Conservation (phyloP, 2,888 invertebrate species). For the Elegia similella region DNA sequence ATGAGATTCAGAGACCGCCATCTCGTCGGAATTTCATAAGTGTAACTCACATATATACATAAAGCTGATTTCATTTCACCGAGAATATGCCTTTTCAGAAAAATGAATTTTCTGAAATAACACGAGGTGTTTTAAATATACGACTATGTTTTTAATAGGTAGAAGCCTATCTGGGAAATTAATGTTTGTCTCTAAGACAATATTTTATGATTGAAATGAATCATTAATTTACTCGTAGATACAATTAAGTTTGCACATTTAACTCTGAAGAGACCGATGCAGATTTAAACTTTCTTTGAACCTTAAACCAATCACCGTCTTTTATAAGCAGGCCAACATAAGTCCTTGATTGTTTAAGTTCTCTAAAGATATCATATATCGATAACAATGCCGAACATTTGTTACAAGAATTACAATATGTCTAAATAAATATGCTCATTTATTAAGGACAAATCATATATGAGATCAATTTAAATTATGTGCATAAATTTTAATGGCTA, state of each 20-base stretch:
- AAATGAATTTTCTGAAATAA: background rate
- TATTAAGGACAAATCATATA: too few species aligned
- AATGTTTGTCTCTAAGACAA: background rate
- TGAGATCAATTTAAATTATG: too few species aligned
- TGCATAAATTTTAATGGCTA: too few species aligned
- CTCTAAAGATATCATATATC: too few species aligned
- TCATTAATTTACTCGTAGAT: background rate
- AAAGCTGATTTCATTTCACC: conserved; percentile 4
- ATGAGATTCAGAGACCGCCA: background rate
- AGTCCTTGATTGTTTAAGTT: too few species aligned
- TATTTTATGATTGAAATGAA: background rate
- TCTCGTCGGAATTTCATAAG: conserved; percentile 1
- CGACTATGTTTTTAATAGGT: background rate
- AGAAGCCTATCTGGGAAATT: background rate
- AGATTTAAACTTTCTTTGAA: too few species aligned
- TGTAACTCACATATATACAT: background rate
- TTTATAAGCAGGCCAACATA: too few species aligned
- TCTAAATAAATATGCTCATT: too few species aligned
- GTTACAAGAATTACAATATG: too few species aligned
- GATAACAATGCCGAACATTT: too few species aligned
- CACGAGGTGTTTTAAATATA: background rate
- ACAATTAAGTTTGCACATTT: background rate
- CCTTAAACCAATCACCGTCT: too few species aligned
- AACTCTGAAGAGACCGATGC: too few species aligned
- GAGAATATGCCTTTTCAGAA: background rate